These are phyloP conservation scores for Aethes cnicana DNA, from an alignment of 2,888 invertebrate species.

Conservation along the genomic window DNA sequence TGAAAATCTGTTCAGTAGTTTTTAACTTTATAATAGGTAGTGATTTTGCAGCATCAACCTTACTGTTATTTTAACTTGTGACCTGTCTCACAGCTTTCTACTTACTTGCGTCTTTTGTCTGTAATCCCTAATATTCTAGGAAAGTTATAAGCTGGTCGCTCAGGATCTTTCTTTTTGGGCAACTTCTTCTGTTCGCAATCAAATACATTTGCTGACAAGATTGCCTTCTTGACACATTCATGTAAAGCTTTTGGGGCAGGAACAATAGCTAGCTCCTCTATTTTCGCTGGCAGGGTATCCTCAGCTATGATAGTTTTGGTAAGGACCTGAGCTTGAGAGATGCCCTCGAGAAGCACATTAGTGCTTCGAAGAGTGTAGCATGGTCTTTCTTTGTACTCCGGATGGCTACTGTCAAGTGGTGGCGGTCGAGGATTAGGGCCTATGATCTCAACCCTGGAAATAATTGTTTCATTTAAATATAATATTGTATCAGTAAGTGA, in stretches of 20 bases:
- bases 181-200: conserved; percentile 91
- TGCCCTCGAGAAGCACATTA: conserved; percentile 87
- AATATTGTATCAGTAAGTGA: too few species aligned
- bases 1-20: too few species aligned
- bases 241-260: conserved; percentile 79
- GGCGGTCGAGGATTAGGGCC: conserved; percentile 66
- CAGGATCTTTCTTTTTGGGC: conserved; percentile 86
- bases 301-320: conserved; percentile 88
- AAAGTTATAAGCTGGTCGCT: conserved; percentile 87
- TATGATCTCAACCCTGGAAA: conserved; percentile 65
- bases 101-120: conserved; percentile 86
- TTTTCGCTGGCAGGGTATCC: conserved; percentile 82
- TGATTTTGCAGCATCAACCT: too few species aligned
- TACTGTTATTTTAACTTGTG: too few species aligned
- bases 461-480: too few species aligned
- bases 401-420: conserved; percentile 82
- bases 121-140: conserved; percentile 89
- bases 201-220: conserved; percentile 85
- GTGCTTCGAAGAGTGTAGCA: conserved; percentile 83
- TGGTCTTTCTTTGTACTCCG: conserved; percentile 84
- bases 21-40: too few species aligned
- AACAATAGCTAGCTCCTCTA: conserved; percentile 77
- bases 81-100: conserved; percentile 7
- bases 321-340: conserved; percentile 90
- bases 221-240: conserved; percentile 84